Evolutionary conservation across 2,797 vertebrate genomes (phyloP).

Genomic region (Gouania willdenowi): DNA sequence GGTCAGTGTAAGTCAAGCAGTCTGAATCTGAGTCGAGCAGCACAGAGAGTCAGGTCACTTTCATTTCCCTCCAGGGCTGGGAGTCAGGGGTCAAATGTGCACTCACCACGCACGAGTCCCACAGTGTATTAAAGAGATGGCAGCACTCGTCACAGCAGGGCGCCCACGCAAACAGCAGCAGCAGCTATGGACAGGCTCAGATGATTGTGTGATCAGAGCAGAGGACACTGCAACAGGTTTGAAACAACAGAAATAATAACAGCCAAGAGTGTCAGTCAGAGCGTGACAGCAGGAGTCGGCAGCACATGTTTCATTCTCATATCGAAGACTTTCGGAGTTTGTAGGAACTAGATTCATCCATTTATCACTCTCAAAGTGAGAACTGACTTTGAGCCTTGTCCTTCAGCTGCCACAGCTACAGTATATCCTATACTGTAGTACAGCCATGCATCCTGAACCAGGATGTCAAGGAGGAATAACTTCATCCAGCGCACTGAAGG

Average conservation of each 20-base stretch:
- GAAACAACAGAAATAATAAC: conserved; percentile 6
- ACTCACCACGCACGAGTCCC: conserved; percentile 23
- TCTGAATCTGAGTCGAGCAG: not conserved
- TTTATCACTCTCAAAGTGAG: conserved; percentile 2
- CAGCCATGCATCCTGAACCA: conserved; percentile 38
- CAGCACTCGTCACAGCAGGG: conserved; percentile 12
- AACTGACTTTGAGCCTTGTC: conserved; percentile 17
- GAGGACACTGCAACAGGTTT: conserved; percentile 10
- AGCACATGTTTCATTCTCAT: not conserved
- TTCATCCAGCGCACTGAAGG: conserved; percentile 52
- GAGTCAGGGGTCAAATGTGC: conserved; percentile 37
- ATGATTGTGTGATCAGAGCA: not conserved
- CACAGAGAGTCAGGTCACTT: conserved; percentile 10
- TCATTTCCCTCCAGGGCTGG: conserved; percentile 10
- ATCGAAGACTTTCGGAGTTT: too few species aligned
- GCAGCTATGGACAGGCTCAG: not conserved
- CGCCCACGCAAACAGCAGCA: not conserved
- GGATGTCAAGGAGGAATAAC: conserved; percentile 60
- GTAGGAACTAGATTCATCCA: not conserved
- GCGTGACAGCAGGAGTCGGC: conserved; percentile 1
- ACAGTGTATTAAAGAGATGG: conserved; percentile 13
- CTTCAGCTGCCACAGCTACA: conserved; percentile 23
- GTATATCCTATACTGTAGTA: too few species aligned
- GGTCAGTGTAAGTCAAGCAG: not conserved
- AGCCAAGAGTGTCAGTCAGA: conserved; percentile 26